Evolutionary conservation across 2,797 vertebrate species (phyloP).

Genomic region (Falco novaeseelandiae): DNA sequence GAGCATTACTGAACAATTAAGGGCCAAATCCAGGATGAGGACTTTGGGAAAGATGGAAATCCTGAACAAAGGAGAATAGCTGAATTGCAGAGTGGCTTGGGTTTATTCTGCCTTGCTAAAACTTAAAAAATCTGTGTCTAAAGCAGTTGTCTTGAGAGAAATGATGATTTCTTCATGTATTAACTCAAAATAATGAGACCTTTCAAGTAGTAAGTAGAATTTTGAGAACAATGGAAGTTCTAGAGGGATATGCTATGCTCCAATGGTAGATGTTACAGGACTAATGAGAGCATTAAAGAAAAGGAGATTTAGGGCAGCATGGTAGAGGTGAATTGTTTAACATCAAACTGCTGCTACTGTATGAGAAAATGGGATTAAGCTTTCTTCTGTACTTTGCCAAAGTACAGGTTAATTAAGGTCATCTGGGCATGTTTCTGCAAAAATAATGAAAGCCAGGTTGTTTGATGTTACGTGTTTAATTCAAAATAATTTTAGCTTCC

Average conservation of each 20-base stretch:
- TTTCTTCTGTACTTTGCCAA: constrained; percentile 46
- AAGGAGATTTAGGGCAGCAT: constrained; percentile 51
- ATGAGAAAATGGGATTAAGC: constrained; percentile 63
- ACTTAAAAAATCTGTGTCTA: not conserved
- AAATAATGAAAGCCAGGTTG: not conserved
- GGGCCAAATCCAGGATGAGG: not conserved
- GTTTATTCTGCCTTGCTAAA: not conserved
- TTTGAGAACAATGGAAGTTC: not conserved
- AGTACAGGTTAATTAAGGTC: constrained; percentile 48
- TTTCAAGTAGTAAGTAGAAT: not conserved
- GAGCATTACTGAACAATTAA: not conserved
- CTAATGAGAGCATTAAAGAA: constrained; percentile 53
- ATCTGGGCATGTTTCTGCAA: not conserved
- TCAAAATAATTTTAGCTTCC: not conserved
- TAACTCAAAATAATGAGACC: constrained; percentile 3
- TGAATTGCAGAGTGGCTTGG: not conserved
- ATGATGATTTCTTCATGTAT: not conserved
- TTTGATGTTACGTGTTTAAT: not conserved
- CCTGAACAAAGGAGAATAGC: not conserved
- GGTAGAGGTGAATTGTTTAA: constrained; percentile 25
- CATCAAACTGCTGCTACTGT: constrained; percentile 13
- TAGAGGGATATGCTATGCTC: not conserved
- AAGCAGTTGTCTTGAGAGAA: not conserved
- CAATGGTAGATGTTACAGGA: constrained; percentile 11
- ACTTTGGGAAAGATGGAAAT: not conserved